Evolutionary conservation across 2,113 vertebrate genomes (phyloP).

Genomic region (Rallus limicola): DNA sequence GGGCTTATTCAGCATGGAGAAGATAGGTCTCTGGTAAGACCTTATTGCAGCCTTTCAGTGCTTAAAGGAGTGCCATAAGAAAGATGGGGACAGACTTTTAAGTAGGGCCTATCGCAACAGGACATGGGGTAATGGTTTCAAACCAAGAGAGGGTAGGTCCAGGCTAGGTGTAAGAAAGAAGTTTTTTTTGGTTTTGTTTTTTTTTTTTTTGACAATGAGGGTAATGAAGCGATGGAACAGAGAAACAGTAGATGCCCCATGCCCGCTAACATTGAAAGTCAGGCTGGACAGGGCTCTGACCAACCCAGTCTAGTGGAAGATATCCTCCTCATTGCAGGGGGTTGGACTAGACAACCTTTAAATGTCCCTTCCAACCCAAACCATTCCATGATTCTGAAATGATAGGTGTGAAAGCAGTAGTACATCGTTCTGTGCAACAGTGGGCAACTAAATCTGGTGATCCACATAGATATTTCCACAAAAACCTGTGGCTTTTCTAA

Average conservation of each 20-base stretch:
- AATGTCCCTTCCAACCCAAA: background rate
- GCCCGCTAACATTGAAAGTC: background rate
- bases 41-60: background rate
- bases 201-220: fast-evolving
- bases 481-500: background rate
- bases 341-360: background rate
- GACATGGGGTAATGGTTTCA: background rate
- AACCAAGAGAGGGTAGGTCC: background rate
- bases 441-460: background rate
- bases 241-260: background rate
- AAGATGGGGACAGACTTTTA: background rate
- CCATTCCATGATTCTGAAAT: background rate
- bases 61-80: background rate
- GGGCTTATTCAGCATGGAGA: background rate
- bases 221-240: background rate
- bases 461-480: background rate
- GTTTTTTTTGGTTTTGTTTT: background rate
- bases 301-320: background rate
- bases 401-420: background rate
- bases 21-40: background rate
- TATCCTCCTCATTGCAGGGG: background rate
- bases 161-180: background rate
- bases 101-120: background rate
- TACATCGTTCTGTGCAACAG: background rate
- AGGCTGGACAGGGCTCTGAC: background rate